These are phyloP conservation scores for Peromyscus nudipes DNA, from an alignment of 2,797 vertebrate species.

Conservation along the genomic window DNA sequence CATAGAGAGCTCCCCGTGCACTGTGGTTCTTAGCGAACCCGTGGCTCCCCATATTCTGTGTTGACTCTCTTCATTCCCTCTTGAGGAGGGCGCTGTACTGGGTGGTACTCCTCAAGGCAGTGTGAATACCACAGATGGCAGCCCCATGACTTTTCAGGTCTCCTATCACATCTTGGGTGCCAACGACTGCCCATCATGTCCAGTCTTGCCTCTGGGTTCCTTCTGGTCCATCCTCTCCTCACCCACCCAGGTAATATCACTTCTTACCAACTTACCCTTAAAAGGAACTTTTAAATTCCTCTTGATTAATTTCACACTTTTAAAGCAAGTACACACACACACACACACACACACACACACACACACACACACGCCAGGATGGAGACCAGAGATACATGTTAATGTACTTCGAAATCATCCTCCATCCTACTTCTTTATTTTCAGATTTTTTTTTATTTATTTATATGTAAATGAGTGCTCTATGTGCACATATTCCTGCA, in stretches of 20 bases:
- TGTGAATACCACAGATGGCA: not conserved
- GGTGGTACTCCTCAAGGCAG: not conserved
- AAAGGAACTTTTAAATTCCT: conserved; percentile 14
- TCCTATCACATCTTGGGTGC: too few relatives aligned
- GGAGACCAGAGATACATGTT: not conserved
- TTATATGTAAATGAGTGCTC: not conserved
- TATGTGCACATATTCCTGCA: not conserved
- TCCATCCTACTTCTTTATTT: not conserved
- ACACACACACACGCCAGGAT: not conserved
- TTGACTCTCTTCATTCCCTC: accelerated
- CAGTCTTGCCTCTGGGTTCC: not conserved
- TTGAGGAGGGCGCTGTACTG: not conserved
- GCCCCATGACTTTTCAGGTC: not conserved
- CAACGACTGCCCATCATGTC: not conserved
- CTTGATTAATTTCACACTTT: conserved; percentile 9
- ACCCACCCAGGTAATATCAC: not conserved
- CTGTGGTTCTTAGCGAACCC: not conserved
- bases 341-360: too few relatives aligned
- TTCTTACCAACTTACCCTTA: not conserved
- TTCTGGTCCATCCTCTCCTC: not conserved
- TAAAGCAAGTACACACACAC: not conserved
- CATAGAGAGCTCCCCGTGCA: not conserved
- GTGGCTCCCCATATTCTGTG: not conserved
- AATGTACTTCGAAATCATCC: not conserved
- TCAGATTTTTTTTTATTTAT: too few relatives aligned